Conservation (phyloP, 2,888 invertebrate genomes). For the Craniophora ligustri region DNA sequence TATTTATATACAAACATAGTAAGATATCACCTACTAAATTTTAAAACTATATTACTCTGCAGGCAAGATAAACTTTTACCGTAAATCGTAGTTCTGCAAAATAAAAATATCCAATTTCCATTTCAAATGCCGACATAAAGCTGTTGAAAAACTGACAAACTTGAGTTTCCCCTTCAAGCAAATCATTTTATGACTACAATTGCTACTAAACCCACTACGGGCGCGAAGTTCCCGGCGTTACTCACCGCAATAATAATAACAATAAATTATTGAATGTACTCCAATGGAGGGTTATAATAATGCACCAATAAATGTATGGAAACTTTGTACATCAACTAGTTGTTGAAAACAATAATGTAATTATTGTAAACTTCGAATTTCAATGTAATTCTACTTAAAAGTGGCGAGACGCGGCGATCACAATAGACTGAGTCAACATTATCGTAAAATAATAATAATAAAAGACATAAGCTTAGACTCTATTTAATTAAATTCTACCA, state of each 20-base stretch:
- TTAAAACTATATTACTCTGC: too few species aligned
- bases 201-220: slow-evolving; percentile 74
- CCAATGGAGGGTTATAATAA: slow-evolving; percentile 12
- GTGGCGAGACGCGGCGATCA: too few species aligned
- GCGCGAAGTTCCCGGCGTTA: slow-evolving; percentile 69
- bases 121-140: slow-evolving; percentile 44
- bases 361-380: not conserved
- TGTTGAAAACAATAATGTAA: slow-evolving; percentile 1
- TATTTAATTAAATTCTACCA: too few species aligned
- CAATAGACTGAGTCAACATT: too few species aligned
- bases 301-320: slow-evolving; percentile 20
- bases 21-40: too few species aligned
- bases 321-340: not conserved
- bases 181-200: slow-evolving; percentile 79
- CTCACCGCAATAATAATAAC: slow-evolving; percentile 81
- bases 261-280: slow-evolving; percentile 71
- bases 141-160: slow-evolving; percentile 61
- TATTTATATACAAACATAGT: too few species aligned
- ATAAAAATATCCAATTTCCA: slow-evolving; percentile 17
- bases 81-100: not conserved
- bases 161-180: slow-evolving; percentile 67
- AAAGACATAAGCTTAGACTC: too few species aligned
- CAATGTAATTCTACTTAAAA: not conserved
- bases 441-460: too few species aligned
- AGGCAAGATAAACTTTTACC: not conserved